Base-by-base conservation (phyloP, 2,888 invertebrate genomes). In the Plagiodera versicolora region DNA sequence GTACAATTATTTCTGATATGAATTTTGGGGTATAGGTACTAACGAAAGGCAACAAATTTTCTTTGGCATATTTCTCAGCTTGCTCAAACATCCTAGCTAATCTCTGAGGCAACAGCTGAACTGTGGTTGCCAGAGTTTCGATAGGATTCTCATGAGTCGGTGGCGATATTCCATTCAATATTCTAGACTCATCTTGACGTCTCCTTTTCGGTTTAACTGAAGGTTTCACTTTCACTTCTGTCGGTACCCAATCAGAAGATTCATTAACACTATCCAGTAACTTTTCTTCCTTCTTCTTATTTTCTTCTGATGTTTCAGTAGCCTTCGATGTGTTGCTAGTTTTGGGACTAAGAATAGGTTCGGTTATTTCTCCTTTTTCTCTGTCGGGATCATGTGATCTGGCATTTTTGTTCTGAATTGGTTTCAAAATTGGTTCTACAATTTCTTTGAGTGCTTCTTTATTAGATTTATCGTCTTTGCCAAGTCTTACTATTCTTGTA, bases 21-120 rank as follows among this genome's bases (percentile, higher is more conserved):
- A 91, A 86, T 59, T 87, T 87, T 0, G 92, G 91, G 0, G 91
- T 90, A 77, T 91, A 90, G 47, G 89, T 89, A 11, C 91, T 91
- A 9, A 92, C 90, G 5, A 92, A 77, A 0, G 91, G 91, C 55
- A 91, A 77, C 1, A 92, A 81, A 0, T 90, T 91, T 75, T 91
- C 89, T 55, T 91, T 83, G 0, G 92, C 91, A 76, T 92, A 92
- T 51, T 88, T 84, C 74, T 93, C 93, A 0, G 92, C 93, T 69
- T 91, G 87, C 39, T 92, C 89, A 49, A 94, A 85, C 77, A 94
- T 87, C 3, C 89, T 88, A 0, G 91, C 91, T 1, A 93, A 79
- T 10, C 91, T 83, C 66, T 91, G 89, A 0, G 93, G 93, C 46
- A 94, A 80, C 72, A 91, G 86, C 76, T 94, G 93, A 0, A 93